Conservation (phyloP, 2,888 invertebrate species). For the Cistogaster globosa region DNA sequence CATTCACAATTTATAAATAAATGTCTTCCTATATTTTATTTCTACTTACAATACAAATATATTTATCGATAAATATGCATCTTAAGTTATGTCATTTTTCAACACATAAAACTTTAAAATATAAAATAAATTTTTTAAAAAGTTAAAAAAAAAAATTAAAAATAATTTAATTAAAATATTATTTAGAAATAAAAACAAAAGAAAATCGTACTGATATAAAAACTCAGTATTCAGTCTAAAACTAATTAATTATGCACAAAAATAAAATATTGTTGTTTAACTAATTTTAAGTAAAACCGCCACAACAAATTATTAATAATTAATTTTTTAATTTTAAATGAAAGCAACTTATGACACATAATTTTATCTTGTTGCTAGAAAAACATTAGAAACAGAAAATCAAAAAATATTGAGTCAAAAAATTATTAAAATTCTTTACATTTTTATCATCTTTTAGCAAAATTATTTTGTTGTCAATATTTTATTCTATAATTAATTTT, state of each 20-base stretch:
- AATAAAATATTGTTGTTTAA: conserved; percentile 58
- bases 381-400: neutral
- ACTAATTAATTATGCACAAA: conserved; percentile 58
- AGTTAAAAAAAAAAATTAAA: conserved; percentile 23
- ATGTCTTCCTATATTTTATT: conserved; percentile 66
- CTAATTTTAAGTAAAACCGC: conserved; percentile 70
- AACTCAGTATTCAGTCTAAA: conserved; percentile 66
- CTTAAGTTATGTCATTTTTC: conserved; percentile 50
- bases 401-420: neutral
- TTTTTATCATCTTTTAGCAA: neutral
- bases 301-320: conserved; percentile 60
- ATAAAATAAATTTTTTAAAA: no score
- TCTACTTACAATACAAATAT: conserved; percentile 19
- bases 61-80: conserved; percentile 12
- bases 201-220: conserved; percentile 51
- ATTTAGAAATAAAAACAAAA: conserved; percentile 20
- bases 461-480: conserved; percentile 11
- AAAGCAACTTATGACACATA: neutral
- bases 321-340: conserved; percentile 1
- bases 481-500: neutral
- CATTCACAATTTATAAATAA: conserved; percentile 43
- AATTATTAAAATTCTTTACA: neutral
- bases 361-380: neutral
- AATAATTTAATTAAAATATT: conserved; percentile 34
- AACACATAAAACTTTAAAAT: conserved; percentile 13